A percentile compares a stretch with the other conserved stretches of the same genome.
phyloP scores from a whole-genome alignment of 2,888 invertebrate species.

The Azorinus chamasolen region DNA sequence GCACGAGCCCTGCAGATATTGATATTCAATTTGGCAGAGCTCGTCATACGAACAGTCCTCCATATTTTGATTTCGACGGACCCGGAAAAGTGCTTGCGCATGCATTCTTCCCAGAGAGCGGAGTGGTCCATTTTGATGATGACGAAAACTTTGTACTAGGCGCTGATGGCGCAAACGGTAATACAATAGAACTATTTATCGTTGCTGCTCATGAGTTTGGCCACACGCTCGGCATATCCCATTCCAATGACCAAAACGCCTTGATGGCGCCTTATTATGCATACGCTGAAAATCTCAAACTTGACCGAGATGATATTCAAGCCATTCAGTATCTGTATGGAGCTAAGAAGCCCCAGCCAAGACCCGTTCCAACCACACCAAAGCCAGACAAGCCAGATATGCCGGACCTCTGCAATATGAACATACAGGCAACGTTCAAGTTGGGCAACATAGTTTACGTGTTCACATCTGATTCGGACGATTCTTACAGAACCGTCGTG shows the following conservation, averaged over 20 bases:
- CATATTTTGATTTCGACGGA: constrained; percentile 58
- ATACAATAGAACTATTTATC: constrained; percentile 56
- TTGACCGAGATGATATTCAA: constrained; percentile 50
- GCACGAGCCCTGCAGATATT: constrained; percentile 35
- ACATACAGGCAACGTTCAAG: constrained; percentile 36
- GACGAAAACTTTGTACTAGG: constrained; percentile 53
- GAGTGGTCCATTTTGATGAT: constrained; percentile 59
- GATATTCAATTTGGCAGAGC: constrained; percentile 32
- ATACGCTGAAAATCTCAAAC: constrained; percentile 37
- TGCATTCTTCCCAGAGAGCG: constrained; percentile 57
- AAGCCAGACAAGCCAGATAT: constrained; percentile 1
- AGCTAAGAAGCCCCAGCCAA: neutral
- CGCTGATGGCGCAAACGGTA: neutral
- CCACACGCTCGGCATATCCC: constrained; percentile 60
- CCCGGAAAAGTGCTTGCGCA: constrained; percentile 49
- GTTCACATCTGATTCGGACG: constrained; percentile 27
- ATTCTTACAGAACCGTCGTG: constrained; percentile 24
- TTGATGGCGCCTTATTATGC: constrained; percentile 61
- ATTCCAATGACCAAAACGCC: constrained; percentile 47
- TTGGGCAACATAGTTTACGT: constrained; percentile 24
- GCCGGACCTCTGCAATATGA: constrained; percentile 36
- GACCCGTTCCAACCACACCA: constrained; percentile 6
- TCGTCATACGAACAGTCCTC: constrained; percentile 23
- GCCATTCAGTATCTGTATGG: constrained; percentile 54
- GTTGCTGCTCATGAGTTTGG: constrained; percentile 65